These are phyloP conservation scores for Drosophila persimilis DNA, from an alignment of 1,140 invertebrate genomes.

Conservation along the genomic window DNA sequence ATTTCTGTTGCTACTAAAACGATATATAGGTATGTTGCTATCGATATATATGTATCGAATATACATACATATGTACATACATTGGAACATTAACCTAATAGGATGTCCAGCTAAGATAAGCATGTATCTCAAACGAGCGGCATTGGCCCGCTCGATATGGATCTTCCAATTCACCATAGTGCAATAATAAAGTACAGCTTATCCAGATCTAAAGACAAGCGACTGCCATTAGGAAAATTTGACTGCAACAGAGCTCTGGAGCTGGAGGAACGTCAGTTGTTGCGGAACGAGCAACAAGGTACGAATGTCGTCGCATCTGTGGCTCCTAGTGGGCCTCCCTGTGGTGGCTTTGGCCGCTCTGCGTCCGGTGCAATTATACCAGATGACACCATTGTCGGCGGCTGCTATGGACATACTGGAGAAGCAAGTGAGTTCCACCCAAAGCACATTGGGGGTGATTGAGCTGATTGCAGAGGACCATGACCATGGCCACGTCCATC, in stretches of 20 bases:
- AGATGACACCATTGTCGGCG: slow-evolving; percentile 8
- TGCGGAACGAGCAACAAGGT: not conserved
- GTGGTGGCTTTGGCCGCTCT: slow-evolving; percentile 16
- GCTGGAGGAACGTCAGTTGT: not conserved
- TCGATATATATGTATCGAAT: too few species aligned
- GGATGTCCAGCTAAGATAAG: not conserved
- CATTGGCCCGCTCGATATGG: too few species aligned
- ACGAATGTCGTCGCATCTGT: slow-evolving; percentile 15
- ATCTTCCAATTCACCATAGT: not conserved
- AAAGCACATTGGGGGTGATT: slow-evolving; percentile 45
- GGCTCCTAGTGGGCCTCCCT: slow-evolving; percentile 14
- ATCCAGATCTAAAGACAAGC: not conserved
- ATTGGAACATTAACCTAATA: slow-evolving; percentile 11
- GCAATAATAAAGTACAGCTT: too few species aligned
- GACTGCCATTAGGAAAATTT: slow-evolving; percentile 21
- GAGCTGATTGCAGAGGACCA: slow-evolving; percentile 16
- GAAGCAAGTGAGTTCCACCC: slow-evolving; percentile 29
- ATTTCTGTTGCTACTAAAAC: too few species aligned
- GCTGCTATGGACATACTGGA: slow-evolving; percentile 44
- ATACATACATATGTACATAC: too few species aligned
- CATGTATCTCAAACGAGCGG: too few species aligned
- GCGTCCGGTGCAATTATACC: not conserved
- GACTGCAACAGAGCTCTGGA: not conserved
- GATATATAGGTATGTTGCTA: too few species aligned
- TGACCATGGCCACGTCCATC: not conserved